phyloP scores from a whole-genome alignment of 2,888 invertebrate species.

The Acronicta aceris region DNA sequence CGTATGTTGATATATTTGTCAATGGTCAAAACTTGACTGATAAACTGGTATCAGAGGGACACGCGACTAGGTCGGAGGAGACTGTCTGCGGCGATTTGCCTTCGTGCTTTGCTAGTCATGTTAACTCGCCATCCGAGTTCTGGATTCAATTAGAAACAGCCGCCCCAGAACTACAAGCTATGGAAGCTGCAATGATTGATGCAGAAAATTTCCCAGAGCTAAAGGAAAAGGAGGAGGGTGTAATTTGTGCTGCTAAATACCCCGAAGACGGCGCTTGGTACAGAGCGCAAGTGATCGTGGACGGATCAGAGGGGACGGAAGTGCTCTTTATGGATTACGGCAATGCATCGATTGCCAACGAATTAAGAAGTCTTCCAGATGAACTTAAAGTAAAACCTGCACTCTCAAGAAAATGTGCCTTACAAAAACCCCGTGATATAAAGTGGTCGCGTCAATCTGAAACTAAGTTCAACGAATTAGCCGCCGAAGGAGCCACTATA shows the following conservation, averaged over 20 bases:
- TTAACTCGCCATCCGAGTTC: slow-evolving; percentile 93
- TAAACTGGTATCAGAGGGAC: slow-evolving; percentile 88
- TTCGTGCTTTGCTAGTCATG: slow-evolving; percentile 93
- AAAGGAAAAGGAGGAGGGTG: slow-evolving; percentile 81
- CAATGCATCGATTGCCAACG: slow-evolving; percentile 89
- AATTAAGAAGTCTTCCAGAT: slow-evolving; percentile 89
- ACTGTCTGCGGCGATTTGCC: slow-evolving; percentile 86
- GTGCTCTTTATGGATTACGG: slow-evolving; percentile 92
- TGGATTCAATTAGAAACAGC: slow-evolving; percentile 93
- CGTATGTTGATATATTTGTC: slow-evolving; percentile 91
- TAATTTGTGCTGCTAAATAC: slow-evolving; percentile 91
- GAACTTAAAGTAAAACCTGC: slow-evolving; percentile 89
- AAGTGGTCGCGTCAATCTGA: slow-evolving; percentile 91
- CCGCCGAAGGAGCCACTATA: slow-evolving; percentile 91
- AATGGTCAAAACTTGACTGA: slow-evolving; percentile 90
- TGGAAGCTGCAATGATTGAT: slow-evolving; percentile 88
- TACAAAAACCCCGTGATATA: slow-evolving; percentile 89
- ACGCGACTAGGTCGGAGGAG: slow-evolving; percentile 88
- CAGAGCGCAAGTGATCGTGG: slow-evolving; percentile 90
- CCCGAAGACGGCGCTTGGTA: slow-evolving; percentile 92
- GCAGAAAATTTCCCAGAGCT: slow-evolving; percentile 88
- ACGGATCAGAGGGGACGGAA: slow-evolving; percentile 88
- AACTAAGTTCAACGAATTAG: slow-evolving; percentile 91
- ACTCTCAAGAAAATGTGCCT: slow-evolving; percentile 90
- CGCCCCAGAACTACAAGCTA: slow-evolving; percentile 87